A percentile compares a stretch with the other conserved stretches of the same genome.
Conservation (phyloP, 92 coral and sea anemone genomes). For the Epizoanthus rinbou region DNA sequence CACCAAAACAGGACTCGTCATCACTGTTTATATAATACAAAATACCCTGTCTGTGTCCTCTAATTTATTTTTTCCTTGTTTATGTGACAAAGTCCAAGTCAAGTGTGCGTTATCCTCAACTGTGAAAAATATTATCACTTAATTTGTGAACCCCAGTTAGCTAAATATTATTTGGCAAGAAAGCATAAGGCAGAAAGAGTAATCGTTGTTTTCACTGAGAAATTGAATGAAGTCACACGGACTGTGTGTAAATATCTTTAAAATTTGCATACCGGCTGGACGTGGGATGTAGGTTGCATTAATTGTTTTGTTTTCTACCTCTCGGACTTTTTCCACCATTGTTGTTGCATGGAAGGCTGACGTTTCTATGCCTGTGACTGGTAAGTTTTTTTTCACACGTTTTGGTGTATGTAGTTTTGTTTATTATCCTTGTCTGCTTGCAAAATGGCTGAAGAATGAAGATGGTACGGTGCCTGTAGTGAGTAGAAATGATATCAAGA, state of each 20-base stretch:
- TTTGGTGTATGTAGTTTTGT: neutral
- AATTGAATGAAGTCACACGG: slow-evolving; percentile 9
- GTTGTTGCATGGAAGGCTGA: neutral
- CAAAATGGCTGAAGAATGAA: neutral
- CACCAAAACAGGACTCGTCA: slow-evolving; percentile 22
- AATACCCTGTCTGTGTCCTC: neutral
- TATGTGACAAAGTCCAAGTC: neutral
- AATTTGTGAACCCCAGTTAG: neutral
- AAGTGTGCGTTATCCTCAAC: neutral
- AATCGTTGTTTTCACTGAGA: slow-evolving; percentile 19
- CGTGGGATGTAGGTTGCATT: slow-evolving; percentile 16
- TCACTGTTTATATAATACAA: slow-evolving; percentile 14
- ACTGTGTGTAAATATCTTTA: slow-evolving; percentile 33
- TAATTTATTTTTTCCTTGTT: neutral
- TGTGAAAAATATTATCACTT: neutral
- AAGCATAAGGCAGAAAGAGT: neutral
- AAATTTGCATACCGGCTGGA: slow-evolving; percentile 40
- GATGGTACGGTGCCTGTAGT: neutral
- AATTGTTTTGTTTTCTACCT: slow-evolving; percentile 32
- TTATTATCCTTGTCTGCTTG: neutral
- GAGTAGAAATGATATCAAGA: slow-evolving; percentile 26
- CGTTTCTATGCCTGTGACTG: slow-evolving; percentile 2
- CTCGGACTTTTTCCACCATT: neutral
- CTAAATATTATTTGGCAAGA: neutral
- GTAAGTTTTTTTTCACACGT: slow-evolving; percentile 10